phyloP scores from a whole-genome alignment of 2,888 invertebrate genomes.

The Timandra comae region DNA sequence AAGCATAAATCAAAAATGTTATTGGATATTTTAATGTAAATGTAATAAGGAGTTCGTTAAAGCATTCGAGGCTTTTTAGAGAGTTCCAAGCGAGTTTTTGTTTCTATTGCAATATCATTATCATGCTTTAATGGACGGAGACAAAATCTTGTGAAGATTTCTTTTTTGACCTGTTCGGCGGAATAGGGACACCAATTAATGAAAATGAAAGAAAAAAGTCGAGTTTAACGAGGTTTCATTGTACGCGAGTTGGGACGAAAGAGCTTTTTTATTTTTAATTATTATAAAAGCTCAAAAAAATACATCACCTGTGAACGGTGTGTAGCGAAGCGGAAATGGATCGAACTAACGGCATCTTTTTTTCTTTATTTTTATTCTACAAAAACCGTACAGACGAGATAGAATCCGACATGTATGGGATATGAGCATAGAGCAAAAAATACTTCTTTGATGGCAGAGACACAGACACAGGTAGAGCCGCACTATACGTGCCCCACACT shows the following conservation, averaged over 20 bases:
- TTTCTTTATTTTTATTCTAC: conserved; percentile 51
- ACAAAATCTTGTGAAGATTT: conserved; percentile 12
- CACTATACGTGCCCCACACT: conserved; percentile 4
- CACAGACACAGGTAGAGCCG: conserved; percentile 28
- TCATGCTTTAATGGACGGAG: conserved; percentile 28
- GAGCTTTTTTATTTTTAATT: conserved; percentile 59
- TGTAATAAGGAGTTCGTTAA: conserved; percentile 47
- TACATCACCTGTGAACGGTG: conserved; percentile 68
- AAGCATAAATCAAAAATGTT: conserved; percentile 66
- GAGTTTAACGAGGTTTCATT: conserved; percentile 61
- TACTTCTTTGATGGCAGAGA: conserved; percentile 26
- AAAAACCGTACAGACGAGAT: conserved; percentile 59
- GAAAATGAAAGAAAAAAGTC: conserved; percentile 40
- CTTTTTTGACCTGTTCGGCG: conserved; percentile 19
- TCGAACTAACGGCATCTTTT: conserved; percentile 65
- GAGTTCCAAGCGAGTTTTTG: conserved; percentile 31
- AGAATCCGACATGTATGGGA: conserved; percentile 61
- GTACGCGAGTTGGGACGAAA: conserved; percentile 38
- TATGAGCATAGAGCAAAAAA: conserved; percentile 54
- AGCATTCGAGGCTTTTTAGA: conserved; percentile 22
- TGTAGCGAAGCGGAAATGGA: conserved; percentile 70
- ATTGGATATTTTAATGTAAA: conserved; percentile 66
- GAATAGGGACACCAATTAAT: conserved; percentile 42
- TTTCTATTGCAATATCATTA: conserved; percentile 31
- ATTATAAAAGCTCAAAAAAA: conserved; percentile 60